A percentile compares a stretch with the other conserved stretches of the same genome.
Evolutionary conservation across 2,888 invertebrate genomes (phyloP).

Genomic region (Mamestra brassicae): DNA sequence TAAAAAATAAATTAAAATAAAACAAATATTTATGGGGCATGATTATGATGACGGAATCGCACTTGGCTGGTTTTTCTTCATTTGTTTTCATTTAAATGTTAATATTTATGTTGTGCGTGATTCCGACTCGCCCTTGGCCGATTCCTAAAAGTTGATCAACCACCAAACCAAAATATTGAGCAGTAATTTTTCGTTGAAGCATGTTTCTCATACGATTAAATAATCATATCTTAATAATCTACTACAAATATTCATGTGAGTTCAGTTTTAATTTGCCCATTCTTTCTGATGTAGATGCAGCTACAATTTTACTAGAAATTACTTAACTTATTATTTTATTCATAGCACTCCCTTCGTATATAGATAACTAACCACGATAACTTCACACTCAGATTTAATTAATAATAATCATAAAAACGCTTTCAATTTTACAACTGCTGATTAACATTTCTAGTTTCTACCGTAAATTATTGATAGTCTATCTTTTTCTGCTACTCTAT

Average conservation of each 20-base stretch:
- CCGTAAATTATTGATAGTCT: background rate
- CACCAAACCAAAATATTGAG: background rate
- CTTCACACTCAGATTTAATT: background rate
- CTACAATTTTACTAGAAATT: background rate
- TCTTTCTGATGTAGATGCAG: background rate
- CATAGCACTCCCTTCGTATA: background rate
- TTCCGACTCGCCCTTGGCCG: too few species aligned
- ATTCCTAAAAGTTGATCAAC: background rate
- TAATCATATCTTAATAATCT: too few species aligned
- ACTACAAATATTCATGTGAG: background rate
- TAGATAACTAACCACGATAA: background rate
- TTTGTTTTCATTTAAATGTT: too few species aligned
- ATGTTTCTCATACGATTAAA: background rate
- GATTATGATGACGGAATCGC: too few species aligned
- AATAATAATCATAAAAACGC: conserved; percentile 1
- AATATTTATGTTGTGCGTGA: too few species aligned
- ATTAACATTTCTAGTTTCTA: background rate
- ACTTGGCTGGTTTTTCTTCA: too few species aligned
- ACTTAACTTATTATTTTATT: background rate
- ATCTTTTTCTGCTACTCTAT: background rate
- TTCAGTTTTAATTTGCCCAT: background rate
- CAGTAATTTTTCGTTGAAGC: background rate
- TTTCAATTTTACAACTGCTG: background rate
- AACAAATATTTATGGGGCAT: too few species aligned
- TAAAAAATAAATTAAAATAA: too few species aligned